A percentile compares a stretch with the other conserved stretches of the same genome.
Conservation (phyloP, 2,797 vertebrate species). For the Limnodromus scolopaceus region DNA sequence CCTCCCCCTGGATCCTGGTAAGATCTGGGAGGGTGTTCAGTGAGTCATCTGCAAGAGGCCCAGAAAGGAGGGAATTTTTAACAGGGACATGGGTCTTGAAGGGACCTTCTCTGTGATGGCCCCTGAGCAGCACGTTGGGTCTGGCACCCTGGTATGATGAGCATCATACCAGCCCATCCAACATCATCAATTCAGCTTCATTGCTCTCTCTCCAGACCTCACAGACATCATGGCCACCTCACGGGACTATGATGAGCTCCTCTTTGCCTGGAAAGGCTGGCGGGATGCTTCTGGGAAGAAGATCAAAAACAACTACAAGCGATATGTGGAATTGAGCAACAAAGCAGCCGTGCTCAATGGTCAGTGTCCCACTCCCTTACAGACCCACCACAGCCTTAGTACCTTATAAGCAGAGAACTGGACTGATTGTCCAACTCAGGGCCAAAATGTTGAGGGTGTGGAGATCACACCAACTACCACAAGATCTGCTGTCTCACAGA, state of each 20-base stretch:
- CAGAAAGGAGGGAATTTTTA: not conserved
- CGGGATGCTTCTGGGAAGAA: constrained; percentile 87
- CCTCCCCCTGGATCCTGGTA: constrained; percentile 91
- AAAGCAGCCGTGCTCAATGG: constrained; percentile 91
- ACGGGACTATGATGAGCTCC: constrained; percentile 87
- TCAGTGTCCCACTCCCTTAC: constrained; percentile 59
- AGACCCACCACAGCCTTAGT: not conserved
- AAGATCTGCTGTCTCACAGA: not conserved
- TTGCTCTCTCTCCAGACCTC: constrained; percentile 83
- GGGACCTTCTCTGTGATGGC: not conserved
- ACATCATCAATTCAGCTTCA: not conserved
- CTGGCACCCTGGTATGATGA: no score
- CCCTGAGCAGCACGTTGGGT: not conserved
- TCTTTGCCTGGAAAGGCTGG: constrained; percentile 95
- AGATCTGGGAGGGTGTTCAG: not conserved
- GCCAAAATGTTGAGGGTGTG: not conserved
- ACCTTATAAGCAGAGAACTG: not conserved
- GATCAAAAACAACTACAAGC: constrained; percentile 83
- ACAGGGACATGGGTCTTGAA: not conserved
- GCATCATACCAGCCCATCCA: not conserved
- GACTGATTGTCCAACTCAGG: not conserved
- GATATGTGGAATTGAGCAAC: constrained; percentile 93
- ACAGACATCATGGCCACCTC: constrained; percentile 90
- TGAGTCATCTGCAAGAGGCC: not conserved
- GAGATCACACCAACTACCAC: not conserved